A percentile compares a stretch with the other conserved stretches of the same genome.
These are phyloP conservation scores for Pegoplata infirma DNA, from an alignment of 2,888 invertebrate genomes.

Conservation along the genomic window DNA sequence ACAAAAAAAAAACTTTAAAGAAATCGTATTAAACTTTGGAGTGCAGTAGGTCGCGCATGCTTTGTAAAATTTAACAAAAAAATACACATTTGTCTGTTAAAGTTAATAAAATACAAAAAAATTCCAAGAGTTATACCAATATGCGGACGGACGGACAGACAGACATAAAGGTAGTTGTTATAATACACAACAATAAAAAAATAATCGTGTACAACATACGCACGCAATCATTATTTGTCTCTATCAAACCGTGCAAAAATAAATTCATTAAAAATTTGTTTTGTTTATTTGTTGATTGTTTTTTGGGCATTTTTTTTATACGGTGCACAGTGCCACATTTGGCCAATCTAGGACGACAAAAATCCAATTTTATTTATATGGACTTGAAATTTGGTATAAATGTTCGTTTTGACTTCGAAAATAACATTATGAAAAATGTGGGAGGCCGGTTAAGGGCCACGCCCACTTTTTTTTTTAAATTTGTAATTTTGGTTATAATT, in stretches of 20 bases:
- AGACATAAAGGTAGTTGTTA: slow-evolving; percentile 14
- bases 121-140: not conserved
- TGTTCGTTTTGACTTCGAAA: no score
- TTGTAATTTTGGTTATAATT: no score
- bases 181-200: slow-evolving; percentile 14
- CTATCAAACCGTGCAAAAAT: slow-evolving; percentile 56
- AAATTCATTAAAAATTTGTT: slow-evolving; percentile 45
- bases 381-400: no score
- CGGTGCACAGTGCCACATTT: no score
- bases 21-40: slow-evolving; percentile 32
- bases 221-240: slow-evolving; percentile 62
- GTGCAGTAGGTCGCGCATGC: slow-evolving; percentile 61
- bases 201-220: slow-evolving; percentile 56
- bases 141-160: not conserved
- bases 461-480: no score
- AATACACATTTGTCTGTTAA: slow-evolving; percentile 6
- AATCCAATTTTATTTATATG: no score
- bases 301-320: slow-evolving; percentile 10
- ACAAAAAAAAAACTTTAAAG: not conserved
- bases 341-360: no score
- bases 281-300: slow-evolving; percentile 11
- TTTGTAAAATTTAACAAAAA: slow-evolving; percentile 38
- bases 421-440: no score
- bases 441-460: no score
- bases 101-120: slow-evolving; percentile 1